These are phyloP conservation scores for Carpatolechia fugitivella DNA, from an alignment of 2,888 invertebrate species.

Conservation along the genomic window DNA sequence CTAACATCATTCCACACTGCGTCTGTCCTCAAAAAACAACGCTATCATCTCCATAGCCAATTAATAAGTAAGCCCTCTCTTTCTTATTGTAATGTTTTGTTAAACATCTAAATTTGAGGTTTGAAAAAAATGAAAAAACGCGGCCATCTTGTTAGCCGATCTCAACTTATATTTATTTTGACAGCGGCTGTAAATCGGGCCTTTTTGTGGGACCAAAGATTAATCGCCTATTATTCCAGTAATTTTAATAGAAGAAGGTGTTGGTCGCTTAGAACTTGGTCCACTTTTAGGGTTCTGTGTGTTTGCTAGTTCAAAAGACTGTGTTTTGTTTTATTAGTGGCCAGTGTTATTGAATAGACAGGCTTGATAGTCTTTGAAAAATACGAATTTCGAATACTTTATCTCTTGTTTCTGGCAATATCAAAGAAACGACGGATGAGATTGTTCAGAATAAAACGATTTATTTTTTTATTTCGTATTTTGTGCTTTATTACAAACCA, in stretches of 20 bases:
- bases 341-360: too few relatives aligned
- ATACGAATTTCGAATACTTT: too few relatives aligned
- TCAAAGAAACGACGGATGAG: too few relatives aligned
- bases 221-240: slow-evolving; percentile 71
- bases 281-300: neutral
- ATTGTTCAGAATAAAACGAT: too few relatives aligned
- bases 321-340: too few relatives aligned
- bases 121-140: slow-evolving; percentile 26
- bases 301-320: neutral
- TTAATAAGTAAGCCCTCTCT: slow-evolving; percentile 57
- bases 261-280: slow-evolving; percentile 25
- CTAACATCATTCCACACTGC: slow-evolving; percentile 5
- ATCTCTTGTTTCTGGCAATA: too few relatives aligned
- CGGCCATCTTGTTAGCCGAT: slow-evolving; percentile 47
- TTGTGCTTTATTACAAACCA: too few relatives aligned
- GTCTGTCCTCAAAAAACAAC: slow-evolving; percentile 32
- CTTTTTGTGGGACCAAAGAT: slow-evolving; percentile 61
- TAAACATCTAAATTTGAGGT: slow-evolving; percentile 74
- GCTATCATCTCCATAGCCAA: slow-evolving; percentile 56
- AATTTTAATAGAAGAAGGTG: slow-evolving; percentile 71
- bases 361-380: too few relatives aligned
- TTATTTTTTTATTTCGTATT: too few relatives aligned
- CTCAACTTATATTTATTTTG: slow-evolving; percentile 66
- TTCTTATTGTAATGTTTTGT: slow-evolving; percentile 68
- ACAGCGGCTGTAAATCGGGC: slow-evolving; percentile 59